phyloP scores from a whole-genome alignment of 2,113 vertebrate species.

The Leucosticte australis region DNA sequence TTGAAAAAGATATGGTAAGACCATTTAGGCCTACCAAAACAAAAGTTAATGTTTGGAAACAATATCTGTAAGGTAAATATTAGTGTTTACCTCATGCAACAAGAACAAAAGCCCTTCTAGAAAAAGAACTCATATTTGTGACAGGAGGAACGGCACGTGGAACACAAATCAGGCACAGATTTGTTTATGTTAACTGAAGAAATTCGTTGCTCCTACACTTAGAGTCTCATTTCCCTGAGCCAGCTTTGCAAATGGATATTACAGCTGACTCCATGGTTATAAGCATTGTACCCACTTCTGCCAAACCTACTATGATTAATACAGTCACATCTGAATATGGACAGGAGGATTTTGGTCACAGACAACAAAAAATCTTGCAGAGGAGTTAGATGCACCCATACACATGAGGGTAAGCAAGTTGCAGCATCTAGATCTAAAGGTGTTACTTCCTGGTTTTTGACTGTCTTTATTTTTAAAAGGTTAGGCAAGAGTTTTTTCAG shows the following conservation, averaged over 20 bases:
- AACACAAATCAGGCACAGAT: neutral
- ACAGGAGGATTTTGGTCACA: neutral
- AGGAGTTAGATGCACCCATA: neutral
- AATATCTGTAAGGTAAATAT: neutral
- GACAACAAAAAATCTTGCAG: neutral
- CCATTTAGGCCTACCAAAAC: neutral
- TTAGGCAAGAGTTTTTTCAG: neutral
- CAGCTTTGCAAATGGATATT: neutral
- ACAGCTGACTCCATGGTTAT: neutral
- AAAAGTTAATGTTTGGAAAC: neutral
- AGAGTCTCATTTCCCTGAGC: neutral
- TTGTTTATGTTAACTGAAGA: conserved; percentile 4
- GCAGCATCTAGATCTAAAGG: neutral
- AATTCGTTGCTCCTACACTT: neutral
- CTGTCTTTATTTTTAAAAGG: neutral
- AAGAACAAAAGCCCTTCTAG: neutral
- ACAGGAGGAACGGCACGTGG: neutral
- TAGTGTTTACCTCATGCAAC: neutral
- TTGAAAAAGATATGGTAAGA: neutral
- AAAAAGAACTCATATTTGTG: neutral
- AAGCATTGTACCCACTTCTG: neutral
- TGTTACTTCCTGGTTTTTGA: neutral
- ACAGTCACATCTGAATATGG: neutral
- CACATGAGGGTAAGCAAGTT: neutral
- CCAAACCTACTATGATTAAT: neutral